These are phyloP conservation scores for Nannoperca australis DNA, from an alignment of 2,797 vertebrate genomes.

Conservation along the genomic window DNA sequence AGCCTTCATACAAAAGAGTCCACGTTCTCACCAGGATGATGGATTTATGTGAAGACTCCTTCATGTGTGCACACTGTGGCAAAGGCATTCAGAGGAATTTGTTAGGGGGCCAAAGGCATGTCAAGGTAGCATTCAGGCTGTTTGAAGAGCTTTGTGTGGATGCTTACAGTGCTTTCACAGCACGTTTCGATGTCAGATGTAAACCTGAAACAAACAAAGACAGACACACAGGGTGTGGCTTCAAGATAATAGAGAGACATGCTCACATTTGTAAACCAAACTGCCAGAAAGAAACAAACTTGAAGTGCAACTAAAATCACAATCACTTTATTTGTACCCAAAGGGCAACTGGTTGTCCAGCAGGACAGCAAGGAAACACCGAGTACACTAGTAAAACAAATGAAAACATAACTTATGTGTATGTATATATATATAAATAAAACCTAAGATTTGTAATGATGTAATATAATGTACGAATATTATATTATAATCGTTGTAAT, in stretches of 20 bases:
- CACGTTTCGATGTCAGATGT: constrained; percentile 29
- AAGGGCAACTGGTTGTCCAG: neutral
- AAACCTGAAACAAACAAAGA: constrained; percentile 28
- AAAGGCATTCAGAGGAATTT: constrained; percentile 30
- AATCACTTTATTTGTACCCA: neutral
- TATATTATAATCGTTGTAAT: too few relatives aligned
- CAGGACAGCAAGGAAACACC: neutral
- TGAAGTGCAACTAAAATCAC: neutral
- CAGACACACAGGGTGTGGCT: neutral
- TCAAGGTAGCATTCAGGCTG: constrained; percentile 34
- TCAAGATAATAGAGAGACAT: neutral
- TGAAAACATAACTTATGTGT: neutral
- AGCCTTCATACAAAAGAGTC: constrained; percentile 62
- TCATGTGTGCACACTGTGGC: constrained; percentile 30
- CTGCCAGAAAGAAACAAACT: neutral
- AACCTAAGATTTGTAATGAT: neutral
- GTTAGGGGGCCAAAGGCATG: constrained; percentile 32
- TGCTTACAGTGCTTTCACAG: constrained; percentile 4
- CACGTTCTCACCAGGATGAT: constrained; percentile 52
- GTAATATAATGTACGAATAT: too few relatives aligned
- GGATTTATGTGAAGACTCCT: constrained; percentile 57
- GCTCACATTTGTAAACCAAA: constrained; percentile 3
- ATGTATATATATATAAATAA: neutral
- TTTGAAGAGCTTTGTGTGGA: constrained; percentile 55
- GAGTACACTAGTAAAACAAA: neutral